Base-by-base conservation (phyloP, 2,888 invertebrate genomes). In the Drosophila buzzatii region DNA sequence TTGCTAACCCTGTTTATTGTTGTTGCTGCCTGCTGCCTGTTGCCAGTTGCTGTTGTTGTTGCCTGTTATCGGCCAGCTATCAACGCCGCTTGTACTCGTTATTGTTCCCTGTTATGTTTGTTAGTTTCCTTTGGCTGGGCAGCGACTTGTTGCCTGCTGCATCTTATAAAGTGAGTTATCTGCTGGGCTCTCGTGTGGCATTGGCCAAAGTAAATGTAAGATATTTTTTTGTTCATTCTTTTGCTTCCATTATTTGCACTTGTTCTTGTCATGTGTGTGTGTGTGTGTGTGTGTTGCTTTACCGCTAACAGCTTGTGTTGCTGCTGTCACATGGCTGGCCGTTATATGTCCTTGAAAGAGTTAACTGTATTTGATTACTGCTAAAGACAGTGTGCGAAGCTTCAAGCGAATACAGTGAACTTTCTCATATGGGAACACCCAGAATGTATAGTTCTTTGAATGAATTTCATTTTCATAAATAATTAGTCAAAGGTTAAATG, bases 1-100 rank as follows among this genome's bases (percentile, higher is more conserved):
- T 84, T 79, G 65, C 70, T 79, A 72, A 61, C 63, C 70, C 78
- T 66, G 67, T 75, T 79, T 76, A 75, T 73, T 81, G 70, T 65
- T 70, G 59, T 72, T 84, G 65, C 52, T 67, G 56, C n/a, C 27
- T 27, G 27, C 6, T 27, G 27, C n/a, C 27, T 27, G 27, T 3
- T 27, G 27, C 27, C 27, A 27, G 27, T 27, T 27, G 27, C 27
- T 27, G 27, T 27, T 65, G 51, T 70, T 68, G 23, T 56, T 73
- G 71, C 58, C 81, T 89, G 87, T 86, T 85, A 84, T 85, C 87
- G 85, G 76, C 37, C 58, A 66, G 73, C 86, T 89, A 85, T 85
- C 89, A 89, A 79, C 75, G 75, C 66, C 64, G 83, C 85, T 87
- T 82, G 88, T 89, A 73, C 78, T 89, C 79, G 90, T 88, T 89